Evolutionary conservation across 2,797 vertebrate genomes (phyloP).

Genomic region (Allochrocebus solatus): DNA sequence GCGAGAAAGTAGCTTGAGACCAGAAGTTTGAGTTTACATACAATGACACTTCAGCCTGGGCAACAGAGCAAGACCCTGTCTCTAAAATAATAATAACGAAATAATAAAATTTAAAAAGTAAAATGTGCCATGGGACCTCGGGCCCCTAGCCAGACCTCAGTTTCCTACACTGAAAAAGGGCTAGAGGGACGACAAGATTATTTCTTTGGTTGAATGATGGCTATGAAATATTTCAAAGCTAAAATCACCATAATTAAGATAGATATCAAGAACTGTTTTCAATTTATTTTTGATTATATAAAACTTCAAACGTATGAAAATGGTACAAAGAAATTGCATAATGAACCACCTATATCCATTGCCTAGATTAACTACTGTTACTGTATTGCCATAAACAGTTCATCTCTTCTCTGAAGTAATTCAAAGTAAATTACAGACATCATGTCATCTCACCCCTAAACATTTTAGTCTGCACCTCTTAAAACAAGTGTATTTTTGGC

Average conservation of each 20-base stretch:
- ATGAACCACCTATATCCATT: not conserved
- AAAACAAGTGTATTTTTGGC: not conserved
- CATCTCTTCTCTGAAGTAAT: not conserved
- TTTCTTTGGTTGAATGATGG: not conserved
- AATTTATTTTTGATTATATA: not conserved
- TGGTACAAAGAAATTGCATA: not conserved
- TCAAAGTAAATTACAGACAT: conserved; percentile 23
- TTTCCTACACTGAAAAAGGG: not conserved
- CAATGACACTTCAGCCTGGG: not conserved
- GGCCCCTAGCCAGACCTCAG: not conserved
- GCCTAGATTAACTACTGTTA: not conserved
- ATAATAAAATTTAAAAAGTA: not conserved
- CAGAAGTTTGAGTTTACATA: not conserved
- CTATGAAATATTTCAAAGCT: not conserved
- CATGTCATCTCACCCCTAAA: not conserved
- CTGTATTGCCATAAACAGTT: not conserved
- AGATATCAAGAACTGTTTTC: not conserved
- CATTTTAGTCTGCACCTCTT: not conserved
- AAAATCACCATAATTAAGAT: not conserved
- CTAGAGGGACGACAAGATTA: not conserved
- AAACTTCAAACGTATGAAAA: not conserved
- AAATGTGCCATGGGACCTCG: not conserved
- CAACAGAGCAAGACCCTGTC: not conserved
- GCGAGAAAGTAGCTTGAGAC: not conserved
- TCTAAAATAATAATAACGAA: not conserved